Evolutionary conservation across 1,140 invertebrate species (phyloP).

Genomic region (Neotoxoptera formosana): DNA sequence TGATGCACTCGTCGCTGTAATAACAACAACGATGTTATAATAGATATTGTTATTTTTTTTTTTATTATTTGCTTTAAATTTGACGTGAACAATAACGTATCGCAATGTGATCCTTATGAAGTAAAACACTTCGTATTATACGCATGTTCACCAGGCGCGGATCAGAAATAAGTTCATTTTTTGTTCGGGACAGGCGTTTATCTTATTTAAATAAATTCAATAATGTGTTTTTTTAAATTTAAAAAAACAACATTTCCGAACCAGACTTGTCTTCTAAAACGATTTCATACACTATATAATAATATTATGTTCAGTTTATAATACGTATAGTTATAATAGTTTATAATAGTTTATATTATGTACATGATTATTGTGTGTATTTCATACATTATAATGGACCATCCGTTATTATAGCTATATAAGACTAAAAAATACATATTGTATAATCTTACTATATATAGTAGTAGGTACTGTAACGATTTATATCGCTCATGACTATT

Average conservation of each 20-base stretch:
- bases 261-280: background rate
- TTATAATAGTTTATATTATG: no score
- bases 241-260: background rate
- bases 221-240: background rate
- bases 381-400: no score
- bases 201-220: background rate
- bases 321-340: no score
- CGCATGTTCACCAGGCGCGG: background rate
- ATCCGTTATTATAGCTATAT: background rate
- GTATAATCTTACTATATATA: background rate
- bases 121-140: background rate
- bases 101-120: background rate
- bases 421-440: background rate
- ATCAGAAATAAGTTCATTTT: background rate
- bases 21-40: background rate
- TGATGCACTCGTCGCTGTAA: background rate
- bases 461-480: background rate
- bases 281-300: background rate
- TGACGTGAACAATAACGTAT: background rate
- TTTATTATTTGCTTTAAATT: constrained; percentile 16
- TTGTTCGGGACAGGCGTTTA: background rate
- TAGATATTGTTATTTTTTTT: background rate
- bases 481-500: background rate
- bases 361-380: background rate
- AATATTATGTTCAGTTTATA: background rate